Evolutionary conservation across 2,113 vertebrate species (phyloP).

Genomic region (Rissa tridactyla): DNA sequence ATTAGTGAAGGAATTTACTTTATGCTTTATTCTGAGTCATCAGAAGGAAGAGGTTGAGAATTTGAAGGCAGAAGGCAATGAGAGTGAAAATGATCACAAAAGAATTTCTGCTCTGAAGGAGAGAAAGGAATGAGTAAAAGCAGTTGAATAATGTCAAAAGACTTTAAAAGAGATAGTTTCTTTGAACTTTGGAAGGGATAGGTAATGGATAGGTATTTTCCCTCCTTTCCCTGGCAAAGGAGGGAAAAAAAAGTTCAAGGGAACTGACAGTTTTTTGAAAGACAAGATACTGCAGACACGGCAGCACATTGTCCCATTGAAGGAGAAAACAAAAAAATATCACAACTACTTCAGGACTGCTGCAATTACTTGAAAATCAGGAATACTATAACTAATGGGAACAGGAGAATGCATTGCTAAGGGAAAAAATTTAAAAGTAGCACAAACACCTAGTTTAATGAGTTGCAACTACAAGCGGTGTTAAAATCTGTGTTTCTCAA

Average conservation of each 20-base stretch:
- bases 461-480: background rate
- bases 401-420: background rate
- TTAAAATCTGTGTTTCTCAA: background rate
- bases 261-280: background rate
- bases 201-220: background rate
- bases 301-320: background rate
- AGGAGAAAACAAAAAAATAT: background rate
- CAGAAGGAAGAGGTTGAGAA: background rate
- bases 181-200: conserved; percentile 32
- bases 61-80: background rate
- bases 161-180: conserved; percentile 11
- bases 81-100: conserved; percentile 10
- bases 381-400: background rate
- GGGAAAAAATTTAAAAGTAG: background rate
- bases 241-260: background rate
- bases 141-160: conserved; percentile 1
- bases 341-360: background rate
- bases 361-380: background rate
- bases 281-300: background rate
- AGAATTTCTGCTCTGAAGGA: conserved; percentile 6
- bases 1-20: background rate
- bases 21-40: background rate
- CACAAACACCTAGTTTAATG: background rate
- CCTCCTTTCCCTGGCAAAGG: background rate
- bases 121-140: conserved; percentile 13